Evolutionary conservation across 1,140 invertebrate genomes (phyloP).

Genomic region (Pseudomyrmex pallidus): DNA sequence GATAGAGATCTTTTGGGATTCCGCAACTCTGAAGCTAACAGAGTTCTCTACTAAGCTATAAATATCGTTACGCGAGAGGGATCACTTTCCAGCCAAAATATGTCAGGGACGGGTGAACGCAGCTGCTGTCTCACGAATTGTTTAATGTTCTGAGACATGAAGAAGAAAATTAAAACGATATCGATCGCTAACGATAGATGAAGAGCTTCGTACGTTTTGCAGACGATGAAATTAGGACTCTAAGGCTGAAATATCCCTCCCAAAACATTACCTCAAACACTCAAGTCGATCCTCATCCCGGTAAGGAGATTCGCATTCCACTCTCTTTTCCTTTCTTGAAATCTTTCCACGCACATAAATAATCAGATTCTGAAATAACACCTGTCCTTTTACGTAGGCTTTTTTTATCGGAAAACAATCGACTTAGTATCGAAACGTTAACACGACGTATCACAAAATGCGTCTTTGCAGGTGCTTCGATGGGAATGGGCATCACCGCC

Average conservation of each 20-base stretch:
- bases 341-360: neutral
- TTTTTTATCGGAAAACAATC: neutral
- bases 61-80: constrained; percentile 66
- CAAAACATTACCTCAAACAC: constrained; percentile 31
- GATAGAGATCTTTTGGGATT: constrained; percentile 57
- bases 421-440: constrained; percentile 18
- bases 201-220: constrained; percentile 46
- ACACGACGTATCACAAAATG: constrained; percentile 25
- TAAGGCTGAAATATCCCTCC: constrained; percentile 60
- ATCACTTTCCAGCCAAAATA: constrained; percentile 61
- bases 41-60: constrained; percentile 56
- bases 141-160: constrained; percentile 5
- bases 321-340: neutral
- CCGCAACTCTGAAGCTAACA: constrained; percentile 26
- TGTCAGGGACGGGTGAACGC: constrained; percentile 9
- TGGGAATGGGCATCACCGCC: constrained; percentile 98
- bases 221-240: constrained; percentile 64
- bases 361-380: neutral
- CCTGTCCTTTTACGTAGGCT: neutral
- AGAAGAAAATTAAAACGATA: neutral
- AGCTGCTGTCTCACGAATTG: neutral
- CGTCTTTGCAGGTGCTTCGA: constrained; percentile 92
- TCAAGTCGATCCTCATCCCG: constrained; percentile 61
- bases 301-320: constrained; percentile 62
- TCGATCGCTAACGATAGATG: neutral